phyloP scores from a whole-genome alignment of 2,888 invertebrate species.

The Pyrocoelia pectoralis region DNA sequence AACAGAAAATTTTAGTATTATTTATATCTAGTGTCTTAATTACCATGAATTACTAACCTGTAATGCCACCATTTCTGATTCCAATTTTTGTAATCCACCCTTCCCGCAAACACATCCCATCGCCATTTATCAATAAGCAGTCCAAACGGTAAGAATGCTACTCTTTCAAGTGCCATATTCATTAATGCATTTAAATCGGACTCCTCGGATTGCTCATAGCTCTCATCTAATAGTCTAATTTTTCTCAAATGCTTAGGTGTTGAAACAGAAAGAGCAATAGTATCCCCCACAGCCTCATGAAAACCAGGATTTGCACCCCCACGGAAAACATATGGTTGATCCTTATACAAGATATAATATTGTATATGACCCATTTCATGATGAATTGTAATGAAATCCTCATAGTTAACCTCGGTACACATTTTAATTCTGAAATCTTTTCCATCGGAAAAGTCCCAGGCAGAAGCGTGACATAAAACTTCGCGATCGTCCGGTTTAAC shows the following conservation, averaged over 20 bases:
- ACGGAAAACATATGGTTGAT: constrained; percentile 63
- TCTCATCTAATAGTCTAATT: constrained; percentile 56
- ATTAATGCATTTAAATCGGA: constrained; percentile 61
- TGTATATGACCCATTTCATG: constrained; percentile 78
- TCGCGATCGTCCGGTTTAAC: constrained; percentile 65
- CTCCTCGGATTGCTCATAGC: constrained; percentile 54
- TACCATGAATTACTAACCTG: no score
- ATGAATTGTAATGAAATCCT: constrained; percentile 71
- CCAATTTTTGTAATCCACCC: constrained; percentile 55
- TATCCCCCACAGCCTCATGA: constrained; percentile 71
- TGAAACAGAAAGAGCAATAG: constrained; percentile 66
- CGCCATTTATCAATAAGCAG: constrained; percentile 66
- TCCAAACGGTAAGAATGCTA: constrained; percentile 66
- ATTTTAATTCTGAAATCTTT: constrained; percentile 63
- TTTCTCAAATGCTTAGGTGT: constrained; percentile 62
- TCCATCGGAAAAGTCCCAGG: constrained; percentile 74
- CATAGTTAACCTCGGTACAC: constrained; percentile 66
- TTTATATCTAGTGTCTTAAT: no score
- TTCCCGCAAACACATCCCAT: constrained; percentile 64
- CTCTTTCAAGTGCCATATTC: constrained; percentile 59
- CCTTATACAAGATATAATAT: constrained; percentile 68
- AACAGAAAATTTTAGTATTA: no score
- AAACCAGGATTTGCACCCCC: constrained; percentile 67
- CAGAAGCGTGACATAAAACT: constrained; percentile 71
- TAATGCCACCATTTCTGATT: constrained; percentile 59